Base-by-base conservation (phyloP, 1,140 invertebrate species). In the Globodera rostochiensis region DNA sequence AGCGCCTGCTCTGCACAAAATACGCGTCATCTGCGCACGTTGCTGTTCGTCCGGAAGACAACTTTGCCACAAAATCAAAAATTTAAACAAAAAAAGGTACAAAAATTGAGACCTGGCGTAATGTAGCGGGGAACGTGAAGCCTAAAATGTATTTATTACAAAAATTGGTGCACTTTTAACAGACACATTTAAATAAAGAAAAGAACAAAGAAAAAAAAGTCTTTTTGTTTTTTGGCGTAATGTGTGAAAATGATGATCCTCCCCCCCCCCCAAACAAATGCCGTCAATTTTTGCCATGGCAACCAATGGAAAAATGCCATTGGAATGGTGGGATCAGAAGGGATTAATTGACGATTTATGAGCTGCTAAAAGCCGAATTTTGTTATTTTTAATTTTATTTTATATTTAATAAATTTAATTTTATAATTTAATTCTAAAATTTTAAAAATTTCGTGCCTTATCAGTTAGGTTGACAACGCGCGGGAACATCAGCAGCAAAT, bases 401-500 rank as follows among this genome's bases (percentile, higher is more conserved):
- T 73, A 73, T n/a, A 25, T 73, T 74, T 9, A 45, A 13, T 74
- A 49, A 53, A 19, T 64, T 25, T 64, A 15, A 19, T 6, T 6
- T 64, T 5, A 19, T 19, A 6, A 6, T 60, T 60, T 60, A 15
- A 19, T 60, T 60, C 36, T 60, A 4, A 60, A 60, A 15, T 60
- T 13, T 19, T 0, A 2, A n/a, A 74, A 50, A 74, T 9, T 11
- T 50, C 11, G 47, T 70, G 75, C 84, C 50, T 74, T 82, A 49
- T 84, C 84, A 8, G 45, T 50, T 8, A 84, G 8, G 71, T 88
- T 79, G 7, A 87, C 86, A 70, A 82, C 84, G 36, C 83, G 82
- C 46, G 86, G 86, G 74, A 85, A 87, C 47, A 87, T 57, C 53
- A 87, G 67, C 46, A 87, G 69, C 19, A 87, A 53, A 75, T 87